Evolutionary conservation across 2,113 vertebrate genomes (phyloP), one percentile per base, ranked within the genome.

Genomic region (Dicentrarchus labrax): DNA sequence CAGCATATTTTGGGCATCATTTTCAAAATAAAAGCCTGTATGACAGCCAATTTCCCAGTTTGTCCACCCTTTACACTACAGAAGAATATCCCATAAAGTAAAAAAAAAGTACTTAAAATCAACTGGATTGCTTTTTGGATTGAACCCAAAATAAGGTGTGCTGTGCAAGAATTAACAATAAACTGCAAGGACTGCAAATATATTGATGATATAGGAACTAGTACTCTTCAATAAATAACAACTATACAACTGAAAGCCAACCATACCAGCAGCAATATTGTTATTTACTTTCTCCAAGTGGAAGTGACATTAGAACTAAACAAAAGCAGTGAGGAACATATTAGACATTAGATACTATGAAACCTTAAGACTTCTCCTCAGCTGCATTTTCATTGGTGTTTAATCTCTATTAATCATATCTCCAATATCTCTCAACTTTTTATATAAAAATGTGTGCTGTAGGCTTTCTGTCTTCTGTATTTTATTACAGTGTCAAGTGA

Each of bases 11-110:
- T 47, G 17, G 47, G 8, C 15, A 48, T 3, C 66, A 15, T 47
- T 73, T 60, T 79, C 38, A 54, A 16, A 65, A 64, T 21, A 59
- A 50, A 74, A 62, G 5, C 17, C 43, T 70, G 9, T 17, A 17
- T 73, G 21, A 22, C 22, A 73, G 50, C 50, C 50, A 66, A 22
- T 68, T 8, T 36, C 1, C 5, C 1, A 57, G 10, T 36, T 61
- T 74, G 19, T 15, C 41, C 53, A 61, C 36, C 41, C n/a, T 70
- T 77, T 21, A 45, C 8, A 62, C 11, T 45, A 4, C 4, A n/a
- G 6, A 69, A 47, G 16, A 76, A 66, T 74, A 74, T 16, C 43
- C 21, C 36, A 57, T 6, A 51, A 11, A 36, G 6, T n/a, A 39
- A 50, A 70, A 39, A 50, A 19, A 43, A 57, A 48, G 41, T 11